Conservation (phyloP, 2,888 invertebrate genomes). For the Eupithecia insigniata region DNA sequence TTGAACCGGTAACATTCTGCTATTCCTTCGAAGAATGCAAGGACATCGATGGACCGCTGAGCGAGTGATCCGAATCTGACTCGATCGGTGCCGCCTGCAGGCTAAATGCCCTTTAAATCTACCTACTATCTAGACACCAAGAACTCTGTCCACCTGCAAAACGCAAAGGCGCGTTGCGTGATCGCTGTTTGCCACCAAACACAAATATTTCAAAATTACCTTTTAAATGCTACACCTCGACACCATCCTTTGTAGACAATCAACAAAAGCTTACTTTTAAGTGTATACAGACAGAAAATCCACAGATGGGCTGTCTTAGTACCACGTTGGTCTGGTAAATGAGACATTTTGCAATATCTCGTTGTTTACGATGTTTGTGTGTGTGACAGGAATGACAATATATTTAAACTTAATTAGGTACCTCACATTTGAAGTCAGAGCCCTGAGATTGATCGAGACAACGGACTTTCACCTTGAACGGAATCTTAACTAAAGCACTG, state of each 20-base stretch:
- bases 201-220: constrained; percentile 67
- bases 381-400: constrained; percentile 22
- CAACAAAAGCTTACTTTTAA: constrained; percentile 44
- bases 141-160: constrained; percentile 29
- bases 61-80: constrained; percentile 35
- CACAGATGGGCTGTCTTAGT: constrained; percentile 30
- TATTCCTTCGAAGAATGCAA: constrained; percentile 78
- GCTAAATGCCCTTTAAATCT: constrained; percentile 36
- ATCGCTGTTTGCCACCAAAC: constrained; percentile 59
- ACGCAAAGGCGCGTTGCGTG: constrained; percentile 52
- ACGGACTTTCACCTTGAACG: constrained; percentile 46
- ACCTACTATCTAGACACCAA: constrained; percentile 28
- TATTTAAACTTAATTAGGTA: constrained; percentile 42
- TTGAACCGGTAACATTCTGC: constrained; percentile 77
- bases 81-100: constrained; percentile 30
- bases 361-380: constrained; percentile 44
- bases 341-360: constrained; percentile 37
- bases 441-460: constrained; percentile 42
- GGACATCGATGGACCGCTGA: constrained; percentile 71
- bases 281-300: constrained; percentile 30
- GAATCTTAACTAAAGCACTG: constrained; percentile 24
- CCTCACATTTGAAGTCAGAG: constrained; percentile 44
- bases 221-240: constrained; percentile 55
- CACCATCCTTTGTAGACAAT: constrained; percentile 42
- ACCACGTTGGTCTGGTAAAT: constrained; percentile 37